Percentiles rank a stretch among this genome's conserved stretches.
Conservation (phyloP, 1,140 invertebrate species). For the Ephestia elutella region DNA sequence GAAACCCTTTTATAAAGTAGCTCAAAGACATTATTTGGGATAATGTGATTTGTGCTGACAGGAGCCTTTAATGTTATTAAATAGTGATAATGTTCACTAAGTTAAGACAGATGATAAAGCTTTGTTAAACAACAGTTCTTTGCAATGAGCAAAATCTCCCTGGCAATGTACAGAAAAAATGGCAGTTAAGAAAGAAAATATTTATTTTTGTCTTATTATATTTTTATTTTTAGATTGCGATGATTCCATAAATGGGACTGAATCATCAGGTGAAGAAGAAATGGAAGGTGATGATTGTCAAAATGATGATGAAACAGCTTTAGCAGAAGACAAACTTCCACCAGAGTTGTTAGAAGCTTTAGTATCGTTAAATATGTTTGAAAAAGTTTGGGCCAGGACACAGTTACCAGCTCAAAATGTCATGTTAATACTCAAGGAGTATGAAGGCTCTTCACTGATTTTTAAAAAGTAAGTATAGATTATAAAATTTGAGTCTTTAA, state of each 20-base stretch:
- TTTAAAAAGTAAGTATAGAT: constrained; percentile 61
- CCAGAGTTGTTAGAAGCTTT: constrained; percentile 73
- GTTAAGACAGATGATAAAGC: too few species aligned
- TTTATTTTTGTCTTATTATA: constrained; percentile 14
- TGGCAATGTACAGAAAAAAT: too few species aligned
- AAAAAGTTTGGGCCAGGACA: constrained; percentile 75
- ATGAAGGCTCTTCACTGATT: constrained; percentile 64
- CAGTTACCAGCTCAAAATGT: constrained; percentile 70
- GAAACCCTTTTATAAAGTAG: too few species aligned
- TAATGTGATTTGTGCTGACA: too few species aligned
- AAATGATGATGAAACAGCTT: constrained; percentile 36
- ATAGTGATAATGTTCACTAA: too few species aligned
- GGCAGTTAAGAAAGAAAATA: too few species aligned
- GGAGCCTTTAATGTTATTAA: too few species aligned
- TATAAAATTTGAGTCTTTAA: background rate
- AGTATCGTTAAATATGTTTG: constrained; percentile 70
- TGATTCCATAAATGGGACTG: constrained; percentile 69
- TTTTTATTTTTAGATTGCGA: constrained; percentile 52
- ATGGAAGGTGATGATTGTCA: constrained; percentile 58
- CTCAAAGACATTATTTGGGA: too few species aligned
- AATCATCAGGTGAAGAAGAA: constrained; percentile 65
- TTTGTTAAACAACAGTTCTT: too few species aligned
- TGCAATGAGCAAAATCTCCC: too few species aligned
- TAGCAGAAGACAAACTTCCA: constrained; percentile 65
- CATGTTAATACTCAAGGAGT: constrained; percentile 67